These are phyloP conservation scores for Sinocyclocheilus rhinocerous DNA, from an alignment of 2,113 vertebrate genomes.

Conservation along the genomic window DNA sequence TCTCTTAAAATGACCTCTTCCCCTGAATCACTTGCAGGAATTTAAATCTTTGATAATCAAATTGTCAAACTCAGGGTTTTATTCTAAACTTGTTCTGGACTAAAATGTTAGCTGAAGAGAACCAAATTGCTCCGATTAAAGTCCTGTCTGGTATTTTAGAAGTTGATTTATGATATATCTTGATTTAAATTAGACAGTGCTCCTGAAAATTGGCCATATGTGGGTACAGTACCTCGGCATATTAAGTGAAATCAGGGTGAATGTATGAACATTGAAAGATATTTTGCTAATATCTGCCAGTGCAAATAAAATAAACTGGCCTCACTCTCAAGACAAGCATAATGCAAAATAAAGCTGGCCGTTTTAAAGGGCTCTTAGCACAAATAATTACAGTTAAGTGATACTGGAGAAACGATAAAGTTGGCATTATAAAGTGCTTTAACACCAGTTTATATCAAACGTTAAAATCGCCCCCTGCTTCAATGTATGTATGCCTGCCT, in stretches of 20 bases:
- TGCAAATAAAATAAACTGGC: neutral
- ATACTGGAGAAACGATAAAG: neutral
- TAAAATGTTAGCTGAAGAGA: neutral
- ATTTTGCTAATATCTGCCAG: neutral
- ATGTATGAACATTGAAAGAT: neutral
- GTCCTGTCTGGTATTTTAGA: neutral
- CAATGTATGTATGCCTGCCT: neutral
- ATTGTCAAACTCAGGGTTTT: neutral
- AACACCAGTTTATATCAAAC: constrained; percentile 1
- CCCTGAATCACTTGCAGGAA: constrained; percentile 1
- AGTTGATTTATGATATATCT: neutral
- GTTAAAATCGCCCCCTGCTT: no score
- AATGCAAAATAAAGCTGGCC: neutral
- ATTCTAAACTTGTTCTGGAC: neutral
- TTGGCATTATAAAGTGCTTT: constrained; percentile 79
- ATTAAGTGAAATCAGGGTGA: neutral
- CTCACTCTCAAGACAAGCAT: neutral
- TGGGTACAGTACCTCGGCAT: constrained; percentile 13
- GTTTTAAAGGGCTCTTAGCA: neutral
- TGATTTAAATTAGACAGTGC: no score
- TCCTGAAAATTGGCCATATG: neutral
- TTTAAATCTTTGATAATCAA: constrained; percentile 2
- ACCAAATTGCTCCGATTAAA: neutral
- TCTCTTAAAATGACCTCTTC: neutral
- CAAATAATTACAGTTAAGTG: neutral